These are phyloP conservation scores for Strigamia maritima DNA, from an alignment of 2,888 invertebrate genomes.

Conservation along the genomic window DNA sequence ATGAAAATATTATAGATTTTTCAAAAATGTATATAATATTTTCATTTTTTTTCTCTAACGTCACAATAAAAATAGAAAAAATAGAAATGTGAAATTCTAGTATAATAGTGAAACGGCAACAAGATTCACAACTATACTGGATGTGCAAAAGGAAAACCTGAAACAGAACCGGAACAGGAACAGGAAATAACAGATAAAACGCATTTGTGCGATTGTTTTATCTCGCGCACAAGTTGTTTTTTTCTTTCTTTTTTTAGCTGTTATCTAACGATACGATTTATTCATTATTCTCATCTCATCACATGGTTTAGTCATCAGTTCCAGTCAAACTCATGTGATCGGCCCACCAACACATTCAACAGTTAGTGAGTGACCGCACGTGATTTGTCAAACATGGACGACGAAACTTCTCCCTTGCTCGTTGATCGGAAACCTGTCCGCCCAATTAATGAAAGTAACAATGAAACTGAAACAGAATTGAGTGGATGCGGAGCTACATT, in stretches of 20 bases:
- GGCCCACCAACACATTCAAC: background rate
- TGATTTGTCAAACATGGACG: background rate
- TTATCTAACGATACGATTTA: too few species aligned
- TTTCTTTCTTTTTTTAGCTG: too few species aligned
- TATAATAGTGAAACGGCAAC: too few species aligned
- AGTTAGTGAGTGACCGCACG: background rate
- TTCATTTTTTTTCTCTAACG: too few species aligned
- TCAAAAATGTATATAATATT: too few species aligned
- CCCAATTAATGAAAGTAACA: constrained; percentile 25
- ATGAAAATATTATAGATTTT: too few species aligned
- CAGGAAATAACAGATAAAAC: background rate
- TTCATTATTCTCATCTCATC: background rate
- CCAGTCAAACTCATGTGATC: background rate
- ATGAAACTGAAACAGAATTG: background rate
- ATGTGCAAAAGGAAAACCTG: background rate
- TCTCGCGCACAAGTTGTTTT: too few species aligned
- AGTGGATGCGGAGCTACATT: constrained; percentile 31
- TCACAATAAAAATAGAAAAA: too few species aligned
- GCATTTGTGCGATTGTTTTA: too few species aligned
- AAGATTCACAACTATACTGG: too few species aligned
- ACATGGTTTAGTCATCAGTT: background rate
- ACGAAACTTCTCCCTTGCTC: background rate
- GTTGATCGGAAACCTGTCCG: background rate
- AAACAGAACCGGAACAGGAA: background rate
- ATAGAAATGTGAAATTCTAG: too few species aligned